Evolutionary conservation across 2,797 vertebrate genomes (phyloP), one percentile per base, ranked within the genome.

Genomic region (Clamator glandarius): DNA sequence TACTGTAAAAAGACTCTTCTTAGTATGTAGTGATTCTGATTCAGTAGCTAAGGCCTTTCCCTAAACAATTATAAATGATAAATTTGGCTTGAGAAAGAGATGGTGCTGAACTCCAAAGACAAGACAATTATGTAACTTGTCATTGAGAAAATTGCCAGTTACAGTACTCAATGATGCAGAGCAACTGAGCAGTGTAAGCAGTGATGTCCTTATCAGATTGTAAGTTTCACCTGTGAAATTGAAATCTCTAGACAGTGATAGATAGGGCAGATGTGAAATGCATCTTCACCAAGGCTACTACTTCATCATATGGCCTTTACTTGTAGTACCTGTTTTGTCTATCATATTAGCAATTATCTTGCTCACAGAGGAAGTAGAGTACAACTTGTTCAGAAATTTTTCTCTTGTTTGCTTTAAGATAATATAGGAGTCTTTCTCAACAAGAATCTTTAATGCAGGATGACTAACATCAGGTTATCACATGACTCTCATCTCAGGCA

Each of bases 191-290:
- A 86, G 35, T 90, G 80, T 52, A 61, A 78, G 58, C 64, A 84
- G 68, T 1, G 0, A 86, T 94, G 83, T 87, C 88, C 93, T 94
- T 77, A 94, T 86, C 76, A 90, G 44, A 75, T n/a, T 91, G 15
- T 76, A 80, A 79, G 31, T 92, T 91, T 92, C 85, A 95, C 83
- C 83, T 90, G n/a, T 86, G 69, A 86, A 91, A 90, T 26, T 63
- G 73, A 77, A 83, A 84, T 81, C 79, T 84, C 73, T 52, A 67
- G 79, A 75, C 83, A 64, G 15, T 83, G 90, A 91, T 80, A 33
- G 52, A 90, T 85, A 90, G 25, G 50, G 28, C 25, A 61, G 69
- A 75, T 76, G 80, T 35, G 23, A 92, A 91, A 83, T 46, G 55
- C 11, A 29, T 67, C 76, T 77, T 74, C 8, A 9, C 36, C 50